Conservation (phyloP, 2,888 invertebrate genomes). For the Scaeva pyrastri region DNA sequence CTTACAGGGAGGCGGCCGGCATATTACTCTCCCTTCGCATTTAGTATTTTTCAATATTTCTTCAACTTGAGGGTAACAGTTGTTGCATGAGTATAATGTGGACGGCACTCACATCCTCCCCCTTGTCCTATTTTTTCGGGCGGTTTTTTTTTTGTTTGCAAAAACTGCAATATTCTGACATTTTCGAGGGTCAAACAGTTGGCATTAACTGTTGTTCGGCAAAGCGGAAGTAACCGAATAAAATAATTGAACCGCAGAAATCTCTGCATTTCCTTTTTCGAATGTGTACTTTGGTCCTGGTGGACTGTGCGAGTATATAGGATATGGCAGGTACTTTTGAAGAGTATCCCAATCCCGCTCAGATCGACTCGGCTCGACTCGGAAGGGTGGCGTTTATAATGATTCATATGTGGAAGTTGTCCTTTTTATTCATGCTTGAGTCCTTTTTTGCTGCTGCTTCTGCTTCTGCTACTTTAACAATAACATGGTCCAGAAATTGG, state of each 20-base stretch:
- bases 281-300: not conserved
- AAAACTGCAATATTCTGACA: slow-evolving; percentile 62
- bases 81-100: not conserved
- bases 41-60: slow-evolving; percentile 33
- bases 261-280: slow-evolving; percentile 62
- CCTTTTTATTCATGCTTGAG: slow-evolving; percentile 12
- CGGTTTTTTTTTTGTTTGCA: not conserved
- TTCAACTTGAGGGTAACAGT: not conserved
- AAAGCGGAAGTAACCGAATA: slow-evolving; percentile 72
- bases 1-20: not conserved
- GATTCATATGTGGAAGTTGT: slow-evolving; percentile 8
- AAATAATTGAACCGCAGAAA: slow-evolving; percentile 75
- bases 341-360: slow-evolving; percentile 17
- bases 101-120: slow-evolving; percentile 27
- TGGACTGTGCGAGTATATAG: not conserved
- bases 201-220: slow-evolving; percentile 62
- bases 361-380: too few species aligned
- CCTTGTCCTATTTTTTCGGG: not conserved
- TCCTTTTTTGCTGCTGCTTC: not conserved
- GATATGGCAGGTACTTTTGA: slow-evolving; percentile 14
- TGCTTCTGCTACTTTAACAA: slow-evolving; percentile 45
- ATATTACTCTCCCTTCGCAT: not conserved
- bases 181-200: slow-evolving; percentile 55
- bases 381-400: too few species aligned
- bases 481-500: slow-evolving; percentile 72